Base-by-base conservation (phyloP, 2,113 vertebrate species). In the Tonatia bakeri region DNA sequence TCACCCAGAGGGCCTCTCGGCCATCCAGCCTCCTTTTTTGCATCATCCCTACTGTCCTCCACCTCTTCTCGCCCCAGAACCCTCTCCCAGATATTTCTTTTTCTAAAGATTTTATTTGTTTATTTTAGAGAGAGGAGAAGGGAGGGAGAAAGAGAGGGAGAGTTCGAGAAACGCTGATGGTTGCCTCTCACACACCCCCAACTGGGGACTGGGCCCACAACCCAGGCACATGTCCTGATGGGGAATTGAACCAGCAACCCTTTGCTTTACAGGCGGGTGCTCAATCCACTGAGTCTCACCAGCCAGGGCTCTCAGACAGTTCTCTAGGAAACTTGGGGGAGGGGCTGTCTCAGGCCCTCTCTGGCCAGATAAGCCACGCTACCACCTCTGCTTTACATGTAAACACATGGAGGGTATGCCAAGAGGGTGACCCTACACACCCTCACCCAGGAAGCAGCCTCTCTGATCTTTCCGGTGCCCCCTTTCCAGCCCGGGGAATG, bases 301-400 rank as follows among this genome's bases (percentile, higher is more conserved):
- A 13, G 64, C 31, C 64, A 65, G 64, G 31, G 64, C 70, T 65
- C 38, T 76, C 43, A 59, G 40, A 10, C 54, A 28, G 70, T 85
- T 67, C 47, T 33, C 1, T 75, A 38, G 79, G 79, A 64, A 61
- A 38, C 36, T 7, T 50, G 0, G n/a, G 38, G 19, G 45, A 24
- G 10, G 36, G 54, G 43, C 19, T n/a, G 69, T 52, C 67, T 81
- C 50, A 22, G 33, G 26, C 52, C 36, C 59, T 69, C n/a, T 65
- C 40, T 73, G 79, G 40, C 36, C 36, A n/a, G 90, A 70, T 47
- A 50, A 82, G 61, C 59, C 38, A 10, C 0, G 1, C 26, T 13
- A 5, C 28, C 36, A 7, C 0, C 0, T 45, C 59, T 56, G 8
- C 26, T 70, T 47, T 33, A 14, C 10, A 2, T 36, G 40, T 4